phyloP scores from a whole-genome alignment of 2,113 vertebrate species.

The Ranitomeya imitator region DNA sequence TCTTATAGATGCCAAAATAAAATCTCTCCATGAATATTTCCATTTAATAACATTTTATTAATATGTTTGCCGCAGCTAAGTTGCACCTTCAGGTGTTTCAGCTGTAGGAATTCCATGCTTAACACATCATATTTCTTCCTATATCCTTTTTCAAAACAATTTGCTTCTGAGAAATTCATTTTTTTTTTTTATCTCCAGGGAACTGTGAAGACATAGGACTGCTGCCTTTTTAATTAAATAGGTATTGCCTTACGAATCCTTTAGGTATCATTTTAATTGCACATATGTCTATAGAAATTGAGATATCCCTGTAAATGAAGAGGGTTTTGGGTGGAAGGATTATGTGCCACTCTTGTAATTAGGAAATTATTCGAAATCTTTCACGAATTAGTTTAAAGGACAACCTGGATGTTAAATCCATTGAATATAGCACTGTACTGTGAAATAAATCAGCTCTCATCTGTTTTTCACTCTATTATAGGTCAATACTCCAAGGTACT shows the following conservation, averaged over 20 bases:
- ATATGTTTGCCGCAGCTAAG: neutral
- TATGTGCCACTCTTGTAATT: conserved; percentile 8
- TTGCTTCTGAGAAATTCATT: conserved; percentile 42
- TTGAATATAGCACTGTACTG: neutral
- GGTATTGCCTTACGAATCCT: conserved; percentile 41
- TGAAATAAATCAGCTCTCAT: neutral
- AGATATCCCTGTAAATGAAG: conserved; percentile 10
- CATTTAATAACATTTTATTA: neutral
- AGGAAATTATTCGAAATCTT: neutral
- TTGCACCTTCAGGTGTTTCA: neutral
- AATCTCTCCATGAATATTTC: neutral
- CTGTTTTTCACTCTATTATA: neutral
- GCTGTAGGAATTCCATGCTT: neutral
- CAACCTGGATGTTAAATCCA: neutral
- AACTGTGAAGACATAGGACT: conserved; percentile 15
- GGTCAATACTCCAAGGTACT: neutral
- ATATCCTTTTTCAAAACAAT: conserved; percentile 36
- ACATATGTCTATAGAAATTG: conserved; percentile 46
- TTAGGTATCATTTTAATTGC: conserved; percentile 51
- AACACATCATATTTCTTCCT: neutral
- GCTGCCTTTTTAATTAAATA: conserved; percentile 51
- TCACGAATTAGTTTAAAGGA: neutral
- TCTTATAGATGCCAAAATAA: neutral
- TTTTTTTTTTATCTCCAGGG: conserved; percentile 38
- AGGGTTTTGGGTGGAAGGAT: conserved; percentile 1